Base-by-base conservation (phyloP, 2,888 invertebrate species). In the Plebejus argus region DNA sequence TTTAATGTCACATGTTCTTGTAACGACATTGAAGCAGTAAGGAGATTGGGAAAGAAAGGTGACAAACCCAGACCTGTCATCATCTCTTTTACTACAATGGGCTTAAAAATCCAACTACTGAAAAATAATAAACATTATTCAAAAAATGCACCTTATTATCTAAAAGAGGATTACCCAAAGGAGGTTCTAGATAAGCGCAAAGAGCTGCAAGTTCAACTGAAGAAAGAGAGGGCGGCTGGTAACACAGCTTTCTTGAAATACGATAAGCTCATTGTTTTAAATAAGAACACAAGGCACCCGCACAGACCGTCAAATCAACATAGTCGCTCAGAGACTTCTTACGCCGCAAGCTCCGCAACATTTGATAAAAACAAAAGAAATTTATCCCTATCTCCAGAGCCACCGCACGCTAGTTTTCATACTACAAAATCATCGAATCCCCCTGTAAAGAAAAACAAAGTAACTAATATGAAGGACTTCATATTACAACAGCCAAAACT, bases 91-190 rank as follows among this genome's bases (percentile, higher is more conserved):
- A 53, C 15, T 15, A 53, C 53, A 53, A 53, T 53, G 53, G 53
- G 18, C 53, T 53, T 18, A 18, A 53, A 53, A 15, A 15, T 53
- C 0, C 15, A 53, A 53, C 15, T 53, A 4, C 15, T 53, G 18
- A 53, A 53, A 53, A 53, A 53, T 18, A 53, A 15, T 18, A 39
- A 39, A 39, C 18, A 53, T 18, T 4, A 53, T 18, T 53, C n/a
- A n/a, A 58, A 79, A 70, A 79, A 79, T 53, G 78, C 81, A 53
- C 74, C 79, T 12, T 81, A 81, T 56, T 80, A 81, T 76, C 23
- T 80, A 76, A 81, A 81, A 76, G 81, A 81, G 79, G 80, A 82
- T 74, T 82, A 79, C 66, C 80, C 81, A 61, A 77, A 77, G 1
- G 79, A 81, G 78, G 77, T 81, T 71, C 61, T 81, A 56, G 77